Evolutionary conservation across 2,888 invertebrate genomes (phyloP).

Genomic region (Cephus sareptanus): DNA sequence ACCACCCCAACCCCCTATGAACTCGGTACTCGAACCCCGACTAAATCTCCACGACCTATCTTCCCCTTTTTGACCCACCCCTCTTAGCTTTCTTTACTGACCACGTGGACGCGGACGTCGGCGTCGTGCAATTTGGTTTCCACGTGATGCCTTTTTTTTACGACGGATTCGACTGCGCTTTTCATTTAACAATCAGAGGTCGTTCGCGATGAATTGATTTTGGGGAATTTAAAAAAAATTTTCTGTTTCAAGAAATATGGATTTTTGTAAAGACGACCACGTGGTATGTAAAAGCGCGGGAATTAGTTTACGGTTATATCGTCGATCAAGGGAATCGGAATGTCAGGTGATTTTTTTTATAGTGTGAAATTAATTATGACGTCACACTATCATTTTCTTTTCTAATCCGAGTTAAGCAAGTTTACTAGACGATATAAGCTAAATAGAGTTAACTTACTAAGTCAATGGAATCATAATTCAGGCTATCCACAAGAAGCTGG

Average conservation of each 20-base stretch:
- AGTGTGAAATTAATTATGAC: not conserved
- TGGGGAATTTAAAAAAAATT: not conserved
- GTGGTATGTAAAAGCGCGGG: conserved; percentile 16
- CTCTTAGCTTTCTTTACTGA: conserved; percentile 19
- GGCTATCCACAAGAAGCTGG: not conserved
- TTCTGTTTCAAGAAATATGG: not conserved
- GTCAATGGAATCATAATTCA: not conserved
- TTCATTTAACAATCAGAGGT: not conserved
- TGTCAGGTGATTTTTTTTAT: not conserved
- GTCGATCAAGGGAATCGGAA: not conserved
- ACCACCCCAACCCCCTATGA: conserved; percentile 53
- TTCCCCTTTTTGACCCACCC: not conserved
- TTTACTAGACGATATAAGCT: not conserved
- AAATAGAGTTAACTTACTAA: not conserved
- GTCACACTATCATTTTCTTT: not conserved
- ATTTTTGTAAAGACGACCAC: conserved; percentile 15
- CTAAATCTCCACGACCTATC: conserved; percentile 31
- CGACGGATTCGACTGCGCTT: not conserved
- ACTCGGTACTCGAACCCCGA: conserved; percentile 42
- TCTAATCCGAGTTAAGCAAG: not conserved
- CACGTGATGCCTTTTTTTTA: not conserved
- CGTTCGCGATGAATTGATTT: not conserved
- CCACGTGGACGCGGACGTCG: conserved; percentile 15
- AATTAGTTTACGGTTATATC: not conserved
- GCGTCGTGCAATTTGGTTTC: not conserved